Percentiles rank a stretch among this genome's conserved stretches.
Conservation (phyloP, 1,140 invertebrate species). For the Brachionus paranguensis region DNA sequence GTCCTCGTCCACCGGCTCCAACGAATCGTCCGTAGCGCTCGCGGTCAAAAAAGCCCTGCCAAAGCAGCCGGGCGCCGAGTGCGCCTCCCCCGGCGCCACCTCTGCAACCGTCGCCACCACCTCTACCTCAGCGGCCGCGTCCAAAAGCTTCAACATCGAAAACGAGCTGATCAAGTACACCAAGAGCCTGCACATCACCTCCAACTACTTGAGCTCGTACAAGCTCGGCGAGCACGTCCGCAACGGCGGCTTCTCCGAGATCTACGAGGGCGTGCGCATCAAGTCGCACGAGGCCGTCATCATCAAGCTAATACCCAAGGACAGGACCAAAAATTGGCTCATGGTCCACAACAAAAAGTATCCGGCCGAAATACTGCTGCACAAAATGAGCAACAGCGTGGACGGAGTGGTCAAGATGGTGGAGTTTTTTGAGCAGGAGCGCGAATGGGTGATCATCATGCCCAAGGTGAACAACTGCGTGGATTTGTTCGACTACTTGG, state of each 20-base stretch:
- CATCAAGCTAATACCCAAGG: slow-evolving; percentile 36
- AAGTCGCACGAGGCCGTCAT: neutral
- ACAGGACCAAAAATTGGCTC: slow-evolving; percentile 40
- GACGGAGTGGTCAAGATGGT: slow-evolving; percentile 27
- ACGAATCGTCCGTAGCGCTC: neutral
- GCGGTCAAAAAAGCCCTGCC: neutral
- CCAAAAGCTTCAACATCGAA: slow-evolving; percentile 35
- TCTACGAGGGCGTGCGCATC: slow-evolving; percentile 9
- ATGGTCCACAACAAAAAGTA: slow-evolving; percentile 40
- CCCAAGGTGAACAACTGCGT: slow-evolving; percentile 17
- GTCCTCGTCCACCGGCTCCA: neutral
- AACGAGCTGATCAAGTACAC: slow-evolving; percentile 36
- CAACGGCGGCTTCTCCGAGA: slow-evolving; percentile 38
- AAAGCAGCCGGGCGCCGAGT: neutral
- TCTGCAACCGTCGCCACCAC: neutral
- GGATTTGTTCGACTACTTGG: slow-evolving; percentile 39
- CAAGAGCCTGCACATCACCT: neutral
- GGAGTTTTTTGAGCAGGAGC: slow-evolving; percentile 37
- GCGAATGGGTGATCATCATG: slow-evolving; percentile 34
- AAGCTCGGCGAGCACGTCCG: slow-evolving; percentile 18
- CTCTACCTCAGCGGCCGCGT: neutral
- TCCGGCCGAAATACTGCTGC: slow-evolving; percentile 36
- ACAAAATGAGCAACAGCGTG: slow-evolving; percentile 10
- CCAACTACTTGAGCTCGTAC: neutral
- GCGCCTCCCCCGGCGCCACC: neutral